Evolutionary conservation across 2,113 vertebrate genomes (phyloP).

Genomic region (Fukomys damarensis): DNA sequence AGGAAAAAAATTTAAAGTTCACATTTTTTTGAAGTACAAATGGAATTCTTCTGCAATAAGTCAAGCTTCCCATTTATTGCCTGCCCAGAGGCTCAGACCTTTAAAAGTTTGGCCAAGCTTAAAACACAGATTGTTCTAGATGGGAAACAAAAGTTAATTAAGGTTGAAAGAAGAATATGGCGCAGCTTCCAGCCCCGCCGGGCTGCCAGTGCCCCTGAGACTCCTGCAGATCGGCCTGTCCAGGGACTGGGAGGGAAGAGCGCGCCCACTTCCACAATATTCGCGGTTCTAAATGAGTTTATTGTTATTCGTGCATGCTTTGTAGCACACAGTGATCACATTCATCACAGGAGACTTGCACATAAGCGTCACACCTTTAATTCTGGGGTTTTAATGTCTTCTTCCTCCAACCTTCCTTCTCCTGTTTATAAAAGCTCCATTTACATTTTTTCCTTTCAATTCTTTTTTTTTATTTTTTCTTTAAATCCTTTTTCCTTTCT

Average conservation of each 20-base stretch:
- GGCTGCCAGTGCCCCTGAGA: too few relatives aligned
- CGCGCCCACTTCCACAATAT: background rate
- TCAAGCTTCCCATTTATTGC: background rate
- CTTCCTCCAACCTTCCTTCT: background rate
- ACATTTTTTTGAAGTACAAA: background rate
- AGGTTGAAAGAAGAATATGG: slow-evolving; percentile 36
- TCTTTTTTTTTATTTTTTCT: background rate
- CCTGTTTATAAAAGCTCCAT: background rate
- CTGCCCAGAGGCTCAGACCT: background rate
- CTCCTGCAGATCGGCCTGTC: too few relatives aligned
- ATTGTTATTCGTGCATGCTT: background rate
- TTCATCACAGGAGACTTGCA: background rate
- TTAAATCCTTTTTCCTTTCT: background rate
- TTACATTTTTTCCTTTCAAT: background rate
- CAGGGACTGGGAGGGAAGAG: background rate
- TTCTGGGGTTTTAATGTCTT: background rate
- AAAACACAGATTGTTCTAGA: slow-evolving; percentile 37
- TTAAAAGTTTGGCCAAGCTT: background rate
- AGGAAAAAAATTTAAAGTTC: background rate
- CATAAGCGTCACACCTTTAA: background rate
- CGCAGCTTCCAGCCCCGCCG: slow-evolving; percentile 13
- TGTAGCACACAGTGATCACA: background rate
- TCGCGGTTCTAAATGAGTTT: background rate
- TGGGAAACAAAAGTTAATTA: slow-evolving; percentile 57
- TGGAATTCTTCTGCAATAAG: background rate